phyloP scores from a whole-genome alignment of 2,113 vertebrate species.

The Ceyx margarethae region DNA sequence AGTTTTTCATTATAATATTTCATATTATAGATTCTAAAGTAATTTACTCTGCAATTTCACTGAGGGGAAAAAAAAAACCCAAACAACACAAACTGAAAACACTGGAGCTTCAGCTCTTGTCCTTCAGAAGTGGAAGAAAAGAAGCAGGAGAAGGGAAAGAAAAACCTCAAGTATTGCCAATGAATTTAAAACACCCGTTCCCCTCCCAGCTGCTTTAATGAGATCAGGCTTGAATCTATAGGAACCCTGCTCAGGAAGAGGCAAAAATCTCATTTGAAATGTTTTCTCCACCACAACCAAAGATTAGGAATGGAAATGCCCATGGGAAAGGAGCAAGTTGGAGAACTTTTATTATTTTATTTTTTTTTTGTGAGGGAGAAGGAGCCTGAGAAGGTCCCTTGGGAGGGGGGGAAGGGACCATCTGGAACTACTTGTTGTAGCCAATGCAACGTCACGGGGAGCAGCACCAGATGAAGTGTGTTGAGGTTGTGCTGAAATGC shows the following conservation, averaged over 20 bases:
- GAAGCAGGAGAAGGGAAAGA: not conserved
- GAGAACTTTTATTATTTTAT: not conserved
- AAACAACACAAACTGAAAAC: not conserved
- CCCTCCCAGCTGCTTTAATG: not conserved
- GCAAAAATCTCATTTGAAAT: not conserved
- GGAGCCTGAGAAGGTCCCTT: not conserved
- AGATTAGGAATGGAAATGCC: not conserved
- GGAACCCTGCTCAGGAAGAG: not conserved
- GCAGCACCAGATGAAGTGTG: not conserved
- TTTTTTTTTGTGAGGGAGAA: not conserved
- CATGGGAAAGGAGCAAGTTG: not conserved
- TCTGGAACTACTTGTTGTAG: not conserved
- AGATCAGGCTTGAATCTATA: not conserved
- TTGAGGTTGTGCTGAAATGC: accelerated
- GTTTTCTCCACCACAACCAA: not conserved
- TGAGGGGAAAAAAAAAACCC: not conserved
- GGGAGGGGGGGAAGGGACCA: not conserved
- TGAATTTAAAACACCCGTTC: slow-evolving; percentile 18
- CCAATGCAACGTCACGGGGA: accelerated
- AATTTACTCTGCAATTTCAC: slow-evolving; percentile 32
- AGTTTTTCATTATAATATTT: slow-evolving; percentile 34
- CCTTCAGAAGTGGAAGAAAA: slow-evolving; percentile 30
- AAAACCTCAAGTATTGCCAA: not conserved
- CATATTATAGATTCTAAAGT: not conserved
- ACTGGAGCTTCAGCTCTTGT: slow-evolving; percentile 2